These are phyloP conservation scores for Lepidothrix coronata DNA, from an alignment of 2,113 vertebrate species.

Conservation along the genomic window DNA sequence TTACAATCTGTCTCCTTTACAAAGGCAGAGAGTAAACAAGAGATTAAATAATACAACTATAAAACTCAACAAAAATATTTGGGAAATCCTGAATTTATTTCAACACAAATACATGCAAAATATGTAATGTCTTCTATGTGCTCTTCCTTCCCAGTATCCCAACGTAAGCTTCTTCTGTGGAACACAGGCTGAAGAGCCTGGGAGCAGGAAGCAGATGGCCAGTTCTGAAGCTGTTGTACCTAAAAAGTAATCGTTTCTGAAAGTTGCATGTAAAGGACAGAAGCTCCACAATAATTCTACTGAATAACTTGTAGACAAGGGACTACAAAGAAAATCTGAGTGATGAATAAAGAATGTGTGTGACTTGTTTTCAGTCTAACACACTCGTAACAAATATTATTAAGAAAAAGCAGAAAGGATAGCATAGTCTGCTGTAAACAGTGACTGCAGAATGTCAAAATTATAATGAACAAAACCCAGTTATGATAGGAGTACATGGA, in stretches of 20 bases:
- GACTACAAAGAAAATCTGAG: neutral
- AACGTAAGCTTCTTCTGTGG: neutral
- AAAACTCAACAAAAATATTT: neutral
- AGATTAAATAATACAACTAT: neutral
- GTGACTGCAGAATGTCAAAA: neutral
- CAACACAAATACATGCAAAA: neutral
- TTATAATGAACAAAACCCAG: neutral
- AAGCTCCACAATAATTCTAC: neutral
- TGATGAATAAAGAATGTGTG: neutral
- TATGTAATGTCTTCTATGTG: neutral
- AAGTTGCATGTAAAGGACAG: neutral
- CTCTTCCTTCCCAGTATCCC: neutral
- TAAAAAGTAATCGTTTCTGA: neutral
- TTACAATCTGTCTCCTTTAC: neutral
- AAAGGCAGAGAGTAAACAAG: neutral
- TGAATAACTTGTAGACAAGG: neutral
- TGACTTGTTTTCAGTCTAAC: neutral
- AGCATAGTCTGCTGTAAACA: neutral
- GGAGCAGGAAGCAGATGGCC: accelerated
- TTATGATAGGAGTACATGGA: neutral
- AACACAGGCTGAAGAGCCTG: neutral
- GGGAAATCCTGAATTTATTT: neutral
- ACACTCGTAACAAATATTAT: neutral
- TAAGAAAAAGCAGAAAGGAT: neutral
- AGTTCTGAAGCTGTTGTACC: neutral